Base-by-base conservation (phyloP, 2,797 vertebrate species). In the Chromis chromis region DNA sequence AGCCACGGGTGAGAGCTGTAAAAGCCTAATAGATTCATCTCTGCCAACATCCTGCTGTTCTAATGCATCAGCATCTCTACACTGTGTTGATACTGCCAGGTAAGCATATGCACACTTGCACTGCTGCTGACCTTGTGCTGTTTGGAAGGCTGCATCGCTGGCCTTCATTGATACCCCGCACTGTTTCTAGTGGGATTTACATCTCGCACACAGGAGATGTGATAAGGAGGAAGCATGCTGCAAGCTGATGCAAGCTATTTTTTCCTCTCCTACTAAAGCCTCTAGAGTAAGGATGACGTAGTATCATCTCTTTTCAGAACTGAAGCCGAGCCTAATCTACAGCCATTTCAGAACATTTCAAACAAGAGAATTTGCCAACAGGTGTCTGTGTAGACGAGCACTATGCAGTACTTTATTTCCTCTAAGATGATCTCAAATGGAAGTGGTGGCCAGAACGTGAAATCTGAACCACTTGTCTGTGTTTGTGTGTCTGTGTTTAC, bases 31-130 rank as follows among this genome's bases (percentile, higher is more conserved):
- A 82, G 70, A 77, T 74, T 79, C 55, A 42, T 74, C 74, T 60
- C 63, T 71, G 74, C 31, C 73, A 81, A 65, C 84, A 82, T 77
- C 76, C 88, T 83, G 82, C 67, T 61, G 70, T 86, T 88, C 70
- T 66, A 63, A 71, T 33, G 72, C 77, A 85, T 91, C 90, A 92
- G 90, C 90, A 77, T 86, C 81, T 90, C 64, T 85, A 70, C n/a
- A 0, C 61, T 11, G 71, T 58, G 63, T 68, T 71, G 74, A 83
- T 86, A 69, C 68, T 83, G 87, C 83, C 55, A 39, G 78, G 27
- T 75, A 75, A 87, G 87, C 85, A 85, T 73, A 81, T 76, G 81
- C 77, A 82, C 80, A 62, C 78, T 79, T 63, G 74, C 82, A 58
- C 65, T 76, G 62, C 82, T 74, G 79, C 90, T 90, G 92, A 93